Percentiles rank a stretch among this genome's conserved stretches.
phyloP scores from a whole-genome alignment of 1,140 invertebrate genomes.

The Trichonephila clavipes region DNA sequence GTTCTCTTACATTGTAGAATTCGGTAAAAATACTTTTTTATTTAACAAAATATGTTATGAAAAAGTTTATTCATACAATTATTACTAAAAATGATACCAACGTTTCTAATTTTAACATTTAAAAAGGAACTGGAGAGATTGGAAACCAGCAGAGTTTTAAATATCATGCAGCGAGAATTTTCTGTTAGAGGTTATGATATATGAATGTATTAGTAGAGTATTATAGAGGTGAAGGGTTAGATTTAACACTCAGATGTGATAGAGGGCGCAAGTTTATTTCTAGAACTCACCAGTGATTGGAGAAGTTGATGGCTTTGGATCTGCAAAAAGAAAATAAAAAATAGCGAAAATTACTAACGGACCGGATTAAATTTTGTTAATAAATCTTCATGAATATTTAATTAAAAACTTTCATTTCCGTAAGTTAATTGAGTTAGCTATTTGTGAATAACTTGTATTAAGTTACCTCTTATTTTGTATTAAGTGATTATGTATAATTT shows the following conservation, averaged over 20 bases:
- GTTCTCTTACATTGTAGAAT: too few relatives aligned
- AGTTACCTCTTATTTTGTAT: too few relatives aligned
- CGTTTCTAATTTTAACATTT: too few relatives aligned
- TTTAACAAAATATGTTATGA: background rate
- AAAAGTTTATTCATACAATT: background rate
- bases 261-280: constrained; percentile 52
- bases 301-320: constrained; percentile 72
- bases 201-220: constrained; percentile 31
- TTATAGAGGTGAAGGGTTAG: background rate
- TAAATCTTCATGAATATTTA: background rate
- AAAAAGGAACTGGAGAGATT: too few relatives aligned
- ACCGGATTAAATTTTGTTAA: background rate
- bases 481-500: too few relatives aligned
- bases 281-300: constrained; percentile 70
- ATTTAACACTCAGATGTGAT: background rate
- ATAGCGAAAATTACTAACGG: constrained; percentile 48
- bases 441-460: too few relatives aligned
- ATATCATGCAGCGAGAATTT: background rate
- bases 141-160: background rate
- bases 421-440: too few relatives aligned
- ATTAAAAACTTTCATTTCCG: background rate
- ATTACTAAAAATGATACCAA: too few relatives aligned
- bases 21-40: too few relatives aligned
- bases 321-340: constrained; percentile 71
- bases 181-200: background rate